These are phyloP conservation scores for Peromyscus maniculatus DNA, from an alignment of 2,113 vertebrate species.

Conservation along the genomic window DNA sequence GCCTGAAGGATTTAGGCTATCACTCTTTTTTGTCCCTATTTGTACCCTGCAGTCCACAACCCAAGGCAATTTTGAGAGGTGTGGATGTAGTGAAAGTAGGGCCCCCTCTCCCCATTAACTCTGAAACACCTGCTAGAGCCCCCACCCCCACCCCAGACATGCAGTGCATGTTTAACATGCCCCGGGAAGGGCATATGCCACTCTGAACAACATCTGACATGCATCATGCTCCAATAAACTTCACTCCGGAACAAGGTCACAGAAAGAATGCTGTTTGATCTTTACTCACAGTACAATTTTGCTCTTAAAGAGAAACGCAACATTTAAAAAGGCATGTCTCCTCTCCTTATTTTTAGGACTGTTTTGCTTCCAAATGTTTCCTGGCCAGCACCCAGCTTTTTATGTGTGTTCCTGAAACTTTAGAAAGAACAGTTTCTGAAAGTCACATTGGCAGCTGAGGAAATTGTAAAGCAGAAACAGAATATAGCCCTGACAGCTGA, in stretches of 20 bases:
- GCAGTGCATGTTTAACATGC: constrained; percentile 3
- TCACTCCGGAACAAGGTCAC: constrained; percentile 70
- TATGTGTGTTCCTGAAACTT: constrained; percentile 72
- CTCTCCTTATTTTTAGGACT: constrained; percentile 76
- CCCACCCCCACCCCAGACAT: not conserved
- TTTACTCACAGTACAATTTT: constrained; percentile 70
- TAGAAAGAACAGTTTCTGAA: constrained; percentile 78
- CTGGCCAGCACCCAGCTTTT: constrained; percentile 71
- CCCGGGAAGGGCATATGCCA: constrained; percentile 64
- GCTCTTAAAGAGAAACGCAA: constrained; percentile 73
- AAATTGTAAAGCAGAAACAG: constrained; percentile 62
- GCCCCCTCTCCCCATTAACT: not conserved
- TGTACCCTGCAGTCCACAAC: constrained; percentile 3
- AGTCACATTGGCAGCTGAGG: constrained; percentile 70
- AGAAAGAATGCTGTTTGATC: constrained; percentile 66
- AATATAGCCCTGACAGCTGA: constrained; percentile 24
- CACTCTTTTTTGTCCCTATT: constrained; percentile 44
- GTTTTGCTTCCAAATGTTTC: constrained; percentile 77
- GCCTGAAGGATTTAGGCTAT: constrained; percentile 12
- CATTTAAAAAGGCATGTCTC: constrained; percentile 73
- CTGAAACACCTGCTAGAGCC: constrained; percentile 46
- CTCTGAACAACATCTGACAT: constrained; percentile 71
- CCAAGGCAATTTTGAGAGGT: not conserved
- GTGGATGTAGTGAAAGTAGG: not conserved
- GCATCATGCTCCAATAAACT: constrained; percentile 72